These are phyloP conservation scores for Mesitornis unicolor DNA, from an alignment of 2,113 vertebrate genomes.

Conservation along the genomic window DNA sequence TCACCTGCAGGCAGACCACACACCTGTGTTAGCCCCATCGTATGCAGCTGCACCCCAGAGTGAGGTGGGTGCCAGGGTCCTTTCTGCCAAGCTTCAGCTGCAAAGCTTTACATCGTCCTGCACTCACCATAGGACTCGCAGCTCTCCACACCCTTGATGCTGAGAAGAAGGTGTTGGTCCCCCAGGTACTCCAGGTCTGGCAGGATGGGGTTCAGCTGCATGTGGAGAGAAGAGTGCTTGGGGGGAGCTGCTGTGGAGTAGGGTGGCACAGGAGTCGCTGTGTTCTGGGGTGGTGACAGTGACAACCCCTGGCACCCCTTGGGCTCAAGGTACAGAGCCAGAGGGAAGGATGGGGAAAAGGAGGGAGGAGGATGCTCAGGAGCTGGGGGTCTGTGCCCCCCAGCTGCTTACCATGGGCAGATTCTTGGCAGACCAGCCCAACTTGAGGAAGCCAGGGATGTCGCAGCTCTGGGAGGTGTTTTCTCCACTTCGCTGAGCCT, in stretches of 20 bases:
- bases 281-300: rapidly evolving
- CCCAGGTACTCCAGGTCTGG: slow-evolving; percentile 82
- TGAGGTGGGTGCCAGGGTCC: rapidly evolving
- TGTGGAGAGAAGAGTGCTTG: not conserved
- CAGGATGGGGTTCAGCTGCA: slow-evolving; percentile 78
- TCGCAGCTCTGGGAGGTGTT: slow-evolving; percentile 84
- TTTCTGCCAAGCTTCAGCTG: not conserved
- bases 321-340: not conserved
- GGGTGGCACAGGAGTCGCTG: not conserved
- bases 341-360: not conserved
- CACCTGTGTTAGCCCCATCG: rapidly evolving
- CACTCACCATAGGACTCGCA: slow-evolving; percentile 87
- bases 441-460: slow-evolving; percentile 81
- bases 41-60: rapidly evolving
- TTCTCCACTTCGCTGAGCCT: slow-evolving; percentile 77
- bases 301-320: not conserved
- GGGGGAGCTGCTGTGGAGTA: not conserved
- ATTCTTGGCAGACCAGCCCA: slow-evolving; percentile 83
- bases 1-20: slow-evolving; percentile 68
- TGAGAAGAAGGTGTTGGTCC: slow-evolving; percentile 86
- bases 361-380: not conserved
- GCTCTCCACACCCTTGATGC: slow-evolving; percentile 85
- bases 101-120: rapidly evolving
- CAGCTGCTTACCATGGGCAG: slow-evolving; percentile 78
- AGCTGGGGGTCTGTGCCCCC: not conserved